Conservation (phyloP, 2,888 invertebrate species). For the Mellilla xanthometata region DNA sequence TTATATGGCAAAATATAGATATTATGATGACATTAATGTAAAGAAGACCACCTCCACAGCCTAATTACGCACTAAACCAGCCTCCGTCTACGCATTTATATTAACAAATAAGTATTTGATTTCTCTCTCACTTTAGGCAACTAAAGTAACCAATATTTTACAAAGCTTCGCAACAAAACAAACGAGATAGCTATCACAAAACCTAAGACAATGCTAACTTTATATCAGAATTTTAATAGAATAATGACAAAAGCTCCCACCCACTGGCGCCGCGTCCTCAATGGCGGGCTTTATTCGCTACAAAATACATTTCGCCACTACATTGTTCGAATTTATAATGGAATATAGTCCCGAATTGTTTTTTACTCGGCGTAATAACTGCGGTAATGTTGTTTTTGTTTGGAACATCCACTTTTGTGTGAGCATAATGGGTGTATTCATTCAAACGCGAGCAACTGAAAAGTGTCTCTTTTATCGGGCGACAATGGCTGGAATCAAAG, state of each 20-base stretch:
- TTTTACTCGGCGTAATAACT: conserved; percentile 63
- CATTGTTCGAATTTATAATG: conserved; percentile 65
- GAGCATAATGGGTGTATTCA: conserved; percentile 78
- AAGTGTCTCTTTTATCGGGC: conserved; percentile 79
- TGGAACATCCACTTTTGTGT: conserved; percentile 76
- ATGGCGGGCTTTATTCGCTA: conserved; percentile 49
- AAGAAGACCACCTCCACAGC: too few relatives aligned
- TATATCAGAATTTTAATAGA: conserved; percentile 24
- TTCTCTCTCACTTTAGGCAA: too few relatives aligned
- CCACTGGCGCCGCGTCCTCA: conserved; percentile 27
- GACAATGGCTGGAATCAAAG: conserved; percentile 79
- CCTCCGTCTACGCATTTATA: too few relatives aligned
- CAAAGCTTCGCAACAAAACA: conserved; percentile 2
- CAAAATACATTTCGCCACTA: conserved; percentile 54
- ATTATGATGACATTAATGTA: too few relatives aligned
- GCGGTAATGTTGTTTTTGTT: conserved; percentile 71
- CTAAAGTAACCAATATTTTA: too few relatives aligned
- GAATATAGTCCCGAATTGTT: conserved; percentile 65
- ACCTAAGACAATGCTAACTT: conserved; percentile 15
- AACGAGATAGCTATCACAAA: conserved; percentile 6
- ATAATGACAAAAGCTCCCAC: conserved; percentile 38
- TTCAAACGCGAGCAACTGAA: conserved; percentile 69
- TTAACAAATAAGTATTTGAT: too few relatives aligned
- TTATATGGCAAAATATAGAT: too few relatives aligned
- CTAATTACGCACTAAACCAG: too few relatives aligned